Evolutionary conservation across 2,797 vertebrate genomes (phyloP).

Genomic region (Labroides dimidiatus): DNA sequence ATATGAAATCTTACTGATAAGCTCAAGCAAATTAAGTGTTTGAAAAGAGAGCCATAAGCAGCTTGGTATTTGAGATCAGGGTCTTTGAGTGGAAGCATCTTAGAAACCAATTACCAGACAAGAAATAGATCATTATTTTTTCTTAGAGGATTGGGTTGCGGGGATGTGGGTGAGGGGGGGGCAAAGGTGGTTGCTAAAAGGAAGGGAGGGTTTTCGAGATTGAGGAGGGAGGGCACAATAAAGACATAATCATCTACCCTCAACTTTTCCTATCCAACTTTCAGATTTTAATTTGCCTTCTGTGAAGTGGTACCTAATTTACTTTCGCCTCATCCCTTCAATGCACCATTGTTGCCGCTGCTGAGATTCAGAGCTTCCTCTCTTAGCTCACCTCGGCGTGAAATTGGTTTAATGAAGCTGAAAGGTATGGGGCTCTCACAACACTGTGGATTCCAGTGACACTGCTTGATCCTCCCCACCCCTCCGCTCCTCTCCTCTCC

Average conservation of each 20-base stretch:
- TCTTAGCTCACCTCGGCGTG: slow-evolving; percentile 99
- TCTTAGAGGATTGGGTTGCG: slow-evolving; percentile 75
- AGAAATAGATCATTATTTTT: slow-evolving; percentile 90
- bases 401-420: slow-evolving; percentile 99
- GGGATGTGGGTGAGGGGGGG: slow-evolving; percentile 44
- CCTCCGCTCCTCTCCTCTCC: slow-evolving; percentile 31
- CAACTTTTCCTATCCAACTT: slow-evolving; percentile 90
- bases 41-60: slow-evolving; percentile 81
- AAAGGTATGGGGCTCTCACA: slow-evolving; percentile 99
- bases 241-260: slow-evolving; percentile 90
- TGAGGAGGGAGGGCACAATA: slow-evolving; percentile 86
- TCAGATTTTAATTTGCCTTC: slow-evolving; percentile 93
- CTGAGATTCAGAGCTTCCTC: slow-evolving; percentile 96
- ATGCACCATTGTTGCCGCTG: slow-evolving; percentile 96
- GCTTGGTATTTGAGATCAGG: slow-evolving; percentile 77
- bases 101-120: slow-evolving; percentile 90
- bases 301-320: slow-evolving; percentile 99
- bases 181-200: slow-evolving; percentile 84
- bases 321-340: slow-evolving; percentile 98
- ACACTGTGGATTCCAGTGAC: slow-evolving; percentile 97
- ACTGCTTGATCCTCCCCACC: slow-evolving; percentile 90
- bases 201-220: slow-evolving; percentile 81
- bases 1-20: slow-evolving; percentile 85
- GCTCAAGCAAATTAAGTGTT: slow-evolving; percentile 82
- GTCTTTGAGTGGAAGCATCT: slow-evolving; percentile 83